Evolutionary conservation across 2,113 vertebrate species (phyloP).

Genomic region (sheep (Ovis aries)): ARS-UI_Ramb_v3.0 NC_056069.1:4294001-4294500

Average conservation of each 20-base stretch:
- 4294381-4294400: not conserved
- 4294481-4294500: not conserved
- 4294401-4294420: not conserved
- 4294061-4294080: not conserved
- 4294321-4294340: not conserved
- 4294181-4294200: not conserved
- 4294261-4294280: not conserved
- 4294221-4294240: not conserved
- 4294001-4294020: not conserved
- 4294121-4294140: not conserved
- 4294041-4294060: not conserved
- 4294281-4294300: not conserved
- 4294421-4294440: not conserved
- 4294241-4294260: not conserved
- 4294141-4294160: not conserved
- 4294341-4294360: not conserved
- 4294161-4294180: not conserved
- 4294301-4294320: not conserved
- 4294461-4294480: not conserved
- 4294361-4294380: not conserved
- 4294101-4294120: not conserved
- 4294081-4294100: not conserved
- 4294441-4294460: not conserved
- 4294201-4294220: not conserved
- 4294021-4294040: not conserved